Evolutionary conservation across 1,140 invertebrate genomes (phyloP), one percentile per base, ranked within the genome.

Genomic region (Meteorus sp.): DNA sequence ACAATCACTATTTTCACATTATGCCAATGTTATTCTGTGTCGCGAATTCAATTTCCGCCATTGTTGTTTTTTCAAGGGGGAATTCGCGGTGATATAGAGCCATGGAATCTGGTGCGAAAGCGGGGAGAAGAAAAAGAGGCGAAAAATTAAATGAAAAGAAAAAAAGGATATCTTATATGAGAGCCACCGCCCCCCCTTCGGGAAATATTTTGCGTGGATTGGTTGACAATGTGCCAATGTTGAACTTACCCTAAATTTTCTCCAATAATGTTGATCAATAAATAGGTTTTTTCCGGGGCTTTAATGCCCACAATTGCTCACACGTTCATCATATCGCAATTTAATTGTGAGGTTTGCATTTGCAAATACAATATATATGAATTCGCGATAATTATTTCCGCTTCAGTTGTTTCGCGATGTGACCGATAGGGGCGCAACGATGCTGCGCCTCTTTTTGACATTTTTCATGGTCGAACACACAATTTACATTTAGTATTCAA

Each of bases 351-450:
- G 4, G 27, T 9, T 29, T 29, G 9, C 27, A 29, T 29, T 29
- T 29, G 27, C n/a, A n/a, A n/a, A 29, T 74, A 63, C 69, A 70
- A 76, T 73, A 71, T 71, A 74, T 65, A 72, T 72, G 74, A 75
- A 75, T 72, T n/a, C 68, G 65, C 67, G 66, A 78, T 73, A 75
- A 77, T 77, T 75, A 75, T 76, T 76, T 75, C 69, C 65, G 69
- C 69, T 71, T 70, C 56, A 55, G 54, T 63, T 69, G 60, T 61
- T 76, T 75, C 57, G 53, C 13, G 45, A 45, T 47, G n/a, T 43
- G 27, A 53, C 74, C 73, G 65, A 61, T 57, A 75, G 75, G 47
- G 71, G 75, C 73, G 73, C 73, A 39, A 59, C 47, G 56, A 54
- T 33, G 60, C 56, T 41, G 52, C n/a, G n/a, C 58, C n/a, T 7